Evolutionary conservation across 1,140 invertebrate species (phyloP).

Genomic region (Diachasmimorpha longicaudata): DNA sequence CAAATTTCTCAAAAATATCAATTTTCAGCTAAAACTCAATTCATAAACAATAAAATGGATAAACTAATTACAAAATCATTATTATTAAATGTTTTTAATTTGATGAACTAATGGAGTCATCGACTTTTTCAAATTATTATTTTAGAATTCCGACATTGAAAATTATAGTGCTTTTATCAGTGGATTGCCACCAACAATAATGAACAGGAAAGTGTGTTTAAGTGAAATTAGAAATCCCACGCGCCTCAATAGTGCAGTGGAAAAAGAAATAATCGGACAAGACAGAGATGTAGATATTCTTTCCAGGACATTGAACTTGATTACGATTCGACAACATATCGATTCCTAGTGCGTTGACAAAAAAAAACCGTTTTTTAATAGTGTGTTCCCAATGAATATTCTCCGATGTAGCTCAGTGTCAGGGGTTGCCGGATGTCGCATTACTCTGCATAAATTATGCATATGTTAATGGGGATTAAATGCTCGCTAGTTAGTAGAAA

Average conservation of each 20-base stretch:
- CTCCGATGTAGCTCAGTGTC: slow-evolving; percentile 40
- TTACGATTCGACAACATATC: background rate
- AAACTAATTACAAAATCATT: no score
- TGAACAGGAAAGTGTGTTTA: background rate
- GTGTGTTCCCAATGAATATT: slow-evolving; percentile 59
- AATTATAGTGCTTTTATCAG: background rate
- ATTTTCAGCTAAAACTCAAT: no score
- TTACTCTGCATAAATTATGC: slow-evolving; percentile 49
- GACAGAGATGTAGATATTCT: background rate
- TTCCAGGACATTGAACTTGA: slow-evolving; percentile 34
- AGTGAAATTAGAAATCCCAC: background rate
- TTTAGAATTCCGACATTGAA: background rate
- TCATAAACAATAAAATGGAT: no score
- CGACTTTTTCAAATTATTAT: background rate
- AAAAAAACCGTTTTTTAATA: slow-evolving; percentile 46
- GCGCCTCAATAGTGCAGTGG: background rate
- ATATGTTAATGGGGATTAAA: slow-evolving; percentile 31
- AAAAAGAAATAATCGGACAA: background rate
- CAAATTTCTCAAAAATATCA: no score
- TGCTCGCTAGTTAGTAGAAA: background rate
- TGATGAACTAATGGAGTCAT: no score
- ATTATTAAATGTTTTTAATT: no score
- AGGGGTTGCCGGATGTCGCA: slow-evolving; percentile 57
- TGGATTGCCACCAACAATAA: background rate
- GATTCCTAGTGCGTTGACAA: background rate